Base-by-base conservation (phyloP, 2,888 invertebrate species). In the Drosophila atripex region DNA sequence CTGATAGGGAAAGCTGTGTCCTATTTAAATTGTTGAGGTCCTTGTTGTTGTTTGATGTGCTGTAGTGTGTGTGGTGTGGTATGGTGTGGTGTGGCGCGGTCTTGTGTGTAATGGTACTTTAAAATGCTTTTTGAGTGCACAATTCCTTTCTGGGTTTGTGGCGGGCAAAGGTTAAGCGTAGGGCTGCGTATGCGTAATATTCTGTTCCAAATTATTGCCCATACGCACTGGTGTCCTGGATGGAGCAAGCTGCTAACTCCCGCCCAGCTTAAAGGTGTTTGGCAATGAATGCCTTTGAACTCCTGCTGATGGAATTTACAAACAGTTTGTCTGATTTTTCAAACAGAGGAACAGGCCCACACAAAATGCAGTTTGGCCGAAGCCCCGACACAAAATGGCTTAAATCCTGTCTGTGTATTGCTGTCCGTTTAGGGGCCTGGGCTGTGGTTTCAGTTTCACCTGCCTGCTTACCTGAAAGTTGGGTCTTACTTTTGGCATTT, bases 141-240 rank as follows among this genome's bases (percentile, higher is more conserved):
- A 83, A 82, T 84, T 82, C 78, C 59, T 64, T 57, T 50, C 50
- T 54, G 9, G 43, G 18, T 41, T 41, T 41, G 39, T 41, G 39
- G 39, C 39, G 11, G 16, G 41, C 39, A 50, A 70, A 77, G 78
- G 82, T 84, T 84, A 74, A 80, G 43, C 75, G 55, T 23, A 23
- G 21, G 21, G 21, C 76, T 39, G 69, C 85, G 73, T 64, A 80
- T 80, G 70, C 69, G 75, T 78, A 54, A 73, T 86, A 86, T 86
- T 80, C 52, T 69, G 52, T 53, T 71, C 39, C 28, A 84, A 68
- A 71, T 69, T 80, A 86, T 84, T 76, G 59, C 70, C 60, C 63
- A 71, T 69, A 70, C 71, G 71, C 69, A 39, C 77, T 64, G 57
- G 61, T 75, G 77, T 63, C 58, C 41, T 47, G 12, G 38, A 38